Percentiles rank a stretch among this genome's conserved stretches.
These are phyloP conservation scores for Spicauda simplicius DNA, from an alignment of 2,888 invertebrate genomes.

Conservation along the genomic window DNA sequence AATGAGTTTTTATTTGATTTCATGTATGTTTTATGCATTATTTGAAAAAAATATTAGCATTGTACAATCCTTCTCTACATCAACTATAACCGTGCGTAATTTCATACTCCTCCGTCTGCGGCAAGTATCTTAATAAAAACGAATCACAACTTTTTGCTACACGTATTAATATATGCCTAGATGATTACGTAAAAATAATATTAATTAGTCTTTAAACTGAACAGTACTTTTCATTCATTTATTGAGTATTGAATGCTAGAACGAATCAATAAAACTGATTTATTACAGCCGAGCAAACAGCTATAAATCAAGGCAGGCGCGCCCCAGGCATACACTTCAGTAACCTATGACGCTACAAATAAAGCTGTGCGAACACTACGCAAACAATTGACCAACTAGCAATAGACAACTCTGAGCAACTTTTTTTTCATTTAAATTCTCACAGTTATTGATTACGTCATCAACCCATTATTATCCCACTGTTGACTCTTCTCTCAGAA, in stretches of 20 bases:
- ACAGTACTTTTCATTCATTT: conserved; percentile 1
- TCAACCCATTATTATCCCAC: too few relatives aligned
- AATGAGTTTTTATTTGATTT: too few relatives aligned
- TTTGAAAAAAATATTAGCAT: too few relatives aligned
- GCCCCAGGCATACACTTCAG: conserved; percentile 40
- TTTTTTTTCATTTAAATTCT: not conserved
- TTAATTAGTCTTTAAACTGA: conserved; percentile 1
- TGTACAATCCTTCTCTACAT: too few relatives aligned
- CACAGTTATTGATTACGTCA: too few relatives aligned
- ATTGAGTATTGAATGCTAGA: conserved; percentile 44
- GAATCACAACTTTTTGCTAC: too few relatives aligned
- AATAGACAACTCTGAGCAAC: not conserved
- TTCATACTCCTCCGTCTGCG: too few relatives aligned
- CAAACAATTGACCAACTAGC: not conserved
- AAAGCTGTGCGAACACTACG: conserved; percentile 10
- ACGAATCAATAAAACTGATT: conserved; percentile 73
- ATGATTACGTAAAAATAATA: not conserved
- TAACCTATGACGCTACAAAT: conserved; percentile 44
- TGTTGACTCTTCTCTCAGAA: too few relatives aligned
- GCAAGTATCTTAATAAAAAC: too few relatives aligned
- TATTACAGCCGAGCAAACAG: conserved; percentile 67
- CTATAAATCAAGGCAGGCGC: conserved; percentile 66
- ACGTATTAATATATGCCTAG: too few relatives aligned
- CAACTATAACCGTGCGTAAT: too few relatives aligned
- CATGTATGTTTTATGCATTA: too few relatives aligned